Conservation (phyloP, 1,140 invertebrate species). For the Heliothis subflexa region DNA sequence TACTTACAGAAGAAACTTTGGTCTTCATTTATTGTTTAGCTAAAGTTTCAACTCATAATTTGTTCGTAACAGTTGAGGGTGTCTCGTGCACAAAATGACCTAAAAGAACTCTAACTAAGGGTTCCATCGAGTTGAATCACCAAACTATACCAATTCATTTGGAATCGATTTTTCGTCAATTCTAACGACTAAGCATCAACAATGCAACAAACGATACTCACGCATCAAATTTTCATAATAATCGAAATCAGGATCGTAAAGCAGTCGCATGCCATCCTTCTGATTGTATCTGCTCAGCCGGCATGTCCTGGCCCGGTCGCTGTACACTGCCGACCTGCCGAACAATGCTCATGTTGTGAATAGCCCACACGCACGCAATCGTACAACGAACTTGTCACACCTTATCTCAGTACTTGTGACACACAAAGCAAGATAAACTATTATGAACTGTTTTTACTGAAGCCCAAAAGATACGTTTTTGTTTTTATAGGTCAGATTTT, state of each 20-base stretch:
- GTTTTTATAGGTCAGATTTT: constrained; percentile 46
- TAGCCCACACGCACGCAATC: constrained; percentile 29
- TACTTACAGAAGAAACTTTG: no score
- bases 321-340: constrained; percentile 92
- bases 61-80: no score
- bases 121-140: not conserved
- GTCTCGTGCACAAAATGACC: not conserved
- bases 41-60: no score
- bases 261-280: constrained; percentile 94
- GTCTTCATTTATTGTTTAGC: no score
- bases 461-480: constrained; percentile 7
- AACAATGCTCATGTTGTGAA: constrained; percentile 37
- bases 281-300: constrained; percentile 94
- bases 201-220: constrained; percentile 86
- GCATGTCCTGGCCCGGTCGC: constrained; percentile 93
- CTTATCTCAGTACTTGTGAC: constrained; percentile 36
- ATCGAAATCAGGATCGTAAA: constrained; percentile 96
- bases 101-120: not conserved
- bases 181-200: constrained; percentile 19
- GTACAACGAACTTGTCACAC: constrained; percentile 35
- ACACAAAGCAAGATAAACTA: constrained; percentile 24
- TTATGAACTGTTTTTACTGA: constrained; percentile 2
- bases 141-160: constrained; percentile 9
- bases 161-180: constrained; percentile 4
- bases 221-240: constrained; percentile 97